Base-by-base conservation (phyloP, 1,140 invertebrate species). In the Brachionus rotundiformis region DNA sequence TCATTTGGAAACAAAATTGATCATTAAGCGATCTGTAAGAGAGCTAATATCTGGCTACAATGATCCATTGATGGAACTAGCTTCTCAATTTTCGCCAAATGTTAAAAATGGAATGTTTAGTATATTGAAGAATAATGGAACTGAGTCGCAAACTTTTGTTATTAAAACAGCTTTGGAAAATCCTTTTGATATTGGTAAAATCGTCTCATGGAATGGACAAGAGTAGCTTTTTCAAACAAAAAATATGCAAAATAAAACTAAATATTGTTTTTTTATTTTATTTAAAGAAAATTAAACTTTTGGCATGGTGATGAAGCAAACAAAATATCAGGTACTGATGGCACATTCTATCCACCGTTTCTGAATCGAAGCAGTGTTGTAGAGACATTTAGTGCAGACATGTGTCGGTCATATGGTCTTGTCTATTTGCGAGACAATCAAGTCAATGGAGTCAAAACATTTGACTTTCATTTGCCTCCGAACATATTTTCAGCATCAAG, bases 51-150 rank as follows among this genome's bases (percentile, higher is more conserved):
- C 54, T n/a, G 77, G 77, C 0, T 81, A 81, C 36, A 19, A 61
- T n/a, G 77, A 81, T 39, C 77, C 54, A 7, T 68, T 81, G 25
- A 63, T 81, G 49, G 61, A 63, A 7, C 11, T 63, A 31, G 77
- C 77, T n/a, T 36, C 13, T 4, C 31, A 13, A 7, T 61, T 25
- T 81, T n/a, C 36, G 54, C 77, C 77, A 27, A 19, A 31, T n/a
- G 23, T 81, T 13, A 81, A 81, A 39, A 25, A 27, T 19, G 54
- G 63, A 16, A 39, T 19, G 63, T 81, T 81, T 63, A 63, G 77
- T 31, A n/a, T n/a, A n/a, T 29, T 81, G n/a, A 49, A 63, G 33
- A 61, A 81, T 44, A 81, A 81, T 63, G 77, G 54, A 29, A 63
- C 77, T 6, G 27, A 63, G 11, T 81, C 27, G 36, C 77, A 81